Percentiles rank a stretch among this genome's conserved stretches.
Evolutionary conservation across 2,113 vertebrate genomes (phyloP).

Genomic region (Ceuthmochares aereus): DNA sequence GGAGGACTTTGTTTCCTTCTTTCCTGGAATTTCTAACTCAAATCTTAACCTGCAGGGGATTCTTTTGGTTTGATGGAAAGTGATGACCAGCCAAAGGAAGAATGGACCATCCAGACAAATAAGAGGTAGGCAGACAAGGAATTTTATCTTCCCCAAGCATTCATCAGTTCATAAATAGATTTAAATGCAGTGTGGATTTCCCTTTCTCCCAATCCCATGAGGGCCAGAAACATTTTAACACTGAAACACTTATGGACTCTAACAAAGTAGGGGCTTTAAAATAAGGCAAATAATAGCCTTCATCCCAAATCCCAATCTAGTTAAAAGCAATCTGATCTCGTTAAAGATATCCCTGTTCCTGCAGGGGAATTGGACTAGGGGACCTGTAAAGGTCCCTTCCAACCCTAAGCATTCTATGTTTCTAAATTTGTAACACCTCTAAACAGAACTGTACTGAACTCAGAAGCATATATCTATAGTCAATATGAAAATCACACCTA

Average conservation of each 20-base stretch:
- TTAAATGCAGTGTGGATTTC: background rate
- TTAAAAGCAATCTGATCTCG: no score
- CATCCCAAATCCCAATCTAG: background rate
- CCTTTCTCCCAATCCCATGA: background rate
- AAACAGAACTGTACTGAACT: background rate
- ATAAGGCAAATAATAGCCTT: background rate
- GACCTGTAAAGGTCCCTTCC: no score
- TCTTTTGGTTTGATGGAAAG: background rate
- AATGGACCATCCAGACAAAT: background rate
- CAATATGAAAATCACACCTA: background rate
- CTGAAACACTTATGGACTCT: background rate
- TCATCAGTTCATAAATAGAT: background rate
- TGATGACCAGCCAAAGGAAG: background rate
- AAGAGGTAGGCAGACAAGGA: background rate
- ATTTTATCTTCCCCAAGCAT: background rate
- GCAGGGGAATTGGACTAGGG: no score
- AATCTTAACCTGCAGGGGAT: fast-evolving
- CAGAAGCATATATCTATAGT: background rate
- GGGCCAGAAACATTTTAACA: background rate
- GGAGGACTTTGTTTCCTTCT: background rate
- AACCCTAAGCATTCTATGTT: no score
- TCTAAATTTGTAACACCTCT: background rate
- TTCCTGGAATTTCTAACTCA: background rate
- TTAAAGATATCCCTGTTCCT: no score
- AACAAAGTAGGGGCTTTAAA: background rate